A percentile compares a stretch with the other conserved stretches of the same genome.
Conservation (phyloP, 2,113 vertebrate species). For the Caracal caracal region DNA sequence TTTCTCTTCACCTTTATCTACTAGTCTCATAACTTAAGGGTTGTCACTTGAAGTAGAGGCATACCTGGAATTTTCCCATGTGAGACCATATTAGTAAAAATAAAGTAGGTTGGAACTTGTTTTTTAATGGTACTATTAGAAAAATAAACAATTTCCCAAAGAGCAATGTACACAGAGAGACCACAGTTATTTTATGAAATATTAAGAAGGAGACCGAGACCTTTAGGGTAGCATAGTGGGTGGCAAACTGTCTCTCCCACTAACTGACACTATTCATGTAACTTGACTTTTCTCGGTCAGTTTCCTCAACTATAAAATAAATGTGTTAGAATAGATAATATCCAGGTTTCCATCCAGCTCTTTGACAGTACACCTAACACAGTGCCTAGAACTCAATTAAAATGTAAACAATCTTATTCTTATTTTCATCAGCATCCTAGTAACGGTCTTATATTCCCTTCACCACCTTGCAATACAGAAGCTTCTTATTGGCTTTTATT, state of each 20-base stretch:
- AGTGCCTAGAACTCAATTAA: not conserved
- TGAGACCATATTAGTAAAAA: constrained; percentile 4
- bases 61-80: not conserved
- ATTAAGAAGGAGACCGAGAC: not conserved
- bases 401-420: not conserved
- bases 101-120: not conserved
- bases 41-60: constrained; percentile 1
- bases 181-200: not conserved
- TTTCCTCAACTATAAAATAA: constrained; percentile 29
- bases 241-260: not conserved
- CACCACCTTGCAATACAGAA: not conserved
- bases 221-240: not conserved
- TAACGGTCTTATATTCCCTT: not conserved
- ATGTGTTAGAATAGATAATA: not conserved
- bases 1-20: constrained; percentile 8
- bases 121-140: not conserved
- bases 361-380: not conserved
- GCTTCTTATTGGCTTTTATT: not conserved
- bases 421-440: not conserved
- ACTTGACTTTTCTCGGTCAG: not conserved
- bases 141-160: constrained; percentile 33
- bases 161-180: not conserved
- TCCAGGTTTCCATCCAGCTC: not conserved
- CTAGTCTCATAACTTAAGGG: not conserved
- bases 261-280: not conserved